These are phyloP conservation scores for Ceyx margarethae DNA, from an alignment of 2,113 vertebrate genomes.

Conservation along the genomic window DNA sequence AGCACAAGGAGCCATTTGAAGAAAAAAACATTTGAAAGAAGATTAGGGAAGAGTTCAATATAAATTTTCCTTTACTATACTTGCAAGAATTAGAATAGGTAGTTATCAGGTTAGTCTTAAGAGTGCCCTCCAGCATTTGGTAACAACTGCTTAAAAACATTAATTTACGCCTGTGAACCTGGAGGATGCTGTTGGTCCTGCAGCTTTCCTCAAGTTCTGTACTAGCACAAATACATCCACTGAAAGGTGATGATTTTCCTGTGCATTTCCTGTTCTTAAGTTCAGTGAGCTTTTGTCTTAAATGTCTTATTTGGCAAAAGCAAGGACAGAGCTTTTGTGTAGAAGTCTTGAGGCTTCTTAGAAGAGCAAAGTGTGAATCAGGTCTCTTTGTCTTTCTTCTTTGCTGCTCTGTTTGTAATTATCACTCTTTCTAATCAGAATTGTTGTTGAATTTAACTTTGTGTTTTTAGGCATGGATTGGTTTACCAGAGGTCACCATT, in stretches of 20 bases:
- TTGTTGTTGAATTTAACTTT: not conserved
- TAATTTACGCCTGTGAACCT: not conserved
- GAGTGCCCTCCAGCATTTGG: not conserved
- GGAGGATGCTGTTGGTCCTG: not conserved
- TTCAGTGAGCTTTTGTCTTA: not conserved
- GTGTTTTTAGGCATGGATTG: constrained; percentile 78
- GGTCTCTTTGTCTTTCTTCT: not conserved
- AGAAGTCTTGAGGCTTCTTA: not conserved
- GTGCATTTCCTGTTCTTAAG: not conserved
- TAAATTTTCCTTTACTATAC: not conserved
- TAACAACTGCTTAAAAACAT: not conserved
- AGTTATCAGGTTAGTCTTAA: not conserved
- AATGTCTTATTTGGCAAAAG: not conserved
- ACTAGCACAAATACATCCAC: not conserved
- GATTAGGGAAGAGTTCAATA: not conserved
- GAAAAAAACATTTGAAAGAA: not conserved
- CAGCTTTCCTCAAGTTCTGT: not conserved
- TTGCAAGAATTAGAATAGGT: not conserved
- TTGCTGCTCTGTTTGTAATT: not conserved
- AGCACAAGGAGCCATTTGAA: not conserved
- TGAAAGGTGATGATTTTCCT: not conserved
- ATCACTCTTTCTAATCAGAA: not conserved
- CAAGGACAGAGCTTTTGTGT: not conserved
- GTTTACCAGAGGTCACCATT: constrained; percentile 88
- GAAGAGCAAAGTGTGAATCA: not conserved